Evolutionary conservation across 2,113 vertebrate species (phyloP), one percentile per base, ranked within the genome.

Genomic region (Melanocharis versteri): DNA sequence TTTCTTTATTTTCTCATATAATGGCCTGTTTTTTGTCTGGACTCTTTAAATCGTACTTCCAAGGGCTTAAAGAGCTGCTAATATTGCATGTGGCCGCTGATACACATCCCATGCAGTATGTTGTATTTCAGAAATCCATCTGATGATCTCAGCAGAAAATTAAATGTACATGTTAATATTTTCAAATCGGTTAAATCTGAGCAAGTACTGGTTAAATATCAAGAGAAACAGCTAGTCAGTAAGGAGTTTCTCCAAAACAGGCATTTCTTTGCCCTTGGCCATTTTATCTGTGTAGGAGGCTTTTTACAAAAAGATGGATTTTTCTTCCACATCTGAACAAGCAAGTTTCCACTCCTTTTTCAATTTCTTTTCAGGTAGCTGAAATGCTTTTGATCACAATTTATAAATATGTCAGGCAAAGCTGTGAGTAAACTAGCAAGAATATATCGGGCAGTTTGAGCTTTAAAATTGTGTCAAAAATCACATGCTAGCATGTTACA

Each of bases 391-490:
- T 96, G 85, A 93, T 93, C 84, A 64, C 87, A 78, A 83, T 94
- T 97, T 95, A 83, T 73, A 96, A 96, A 86, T 90, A 83, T 19
- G 51, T 90, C 93, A 96, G 80, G 60, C 40, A 89, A 94, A 86
- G 30, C 76, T 94, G 51, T 81, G 69, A 70, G 76, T 90, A 87
- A 92, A 87, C 83, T 66, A 78, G 44, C 39, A 71, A 89, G 64
- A 94, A 89, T 68, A 62, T 71, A 84, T 80, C 0, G 3, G 51
- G n/a, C 37, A 73, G 51, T 91, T 78, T 81, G 83, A 92, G 68
- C 48, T 94, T 89, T 86, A 58, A 92, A 90, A 54, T 68, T 51
- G 22, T 70, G 35, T 90, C 61, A 70, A 51, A 90, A 88, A 62
- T 83, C 40, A 6, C 28, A 28, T 39, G 13, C 40, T 83, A 45